phyloP scores from a whole-genome alignment of 2,888 invertebrate species.

The Orthonychiurus folsomi region DNA sequence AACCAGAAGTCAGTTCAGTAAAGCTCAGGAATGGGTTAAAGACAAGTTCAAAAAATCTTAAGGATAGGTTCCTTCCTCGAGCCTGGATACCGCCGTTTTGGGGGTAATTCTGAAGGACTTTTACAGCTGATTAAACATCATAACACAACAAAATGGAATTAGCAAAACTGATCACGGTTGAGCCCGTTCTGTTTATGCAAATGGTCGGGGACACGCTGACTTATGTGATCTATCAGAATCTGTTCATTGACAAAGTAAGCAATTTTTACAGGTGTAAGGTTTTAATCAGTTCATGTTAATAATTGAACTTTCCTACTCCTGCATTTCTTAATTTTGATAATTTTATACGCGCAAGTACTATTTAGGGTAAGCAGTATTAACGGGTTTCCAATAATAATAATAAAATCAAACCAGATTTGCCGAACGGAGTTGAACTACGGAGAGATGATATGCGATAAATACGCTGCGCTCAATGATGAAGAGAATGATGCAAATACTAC shows the following conservation, averaged over 20 bases:
- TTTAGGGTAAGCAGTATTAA: no score
- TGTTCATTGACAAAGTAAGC: slow-evolving; percentile 40
- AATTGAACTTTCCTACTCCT: no score
- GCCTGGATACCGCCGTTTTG: background rate
- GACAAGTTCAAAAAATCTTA: background rate
- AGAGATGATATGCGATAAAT: slow-evolving; percentile 27
- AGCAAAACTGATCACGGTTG: slow-evolving; percentile 25
- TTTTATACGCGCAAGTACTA: no score
- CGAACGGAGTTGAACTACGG: slow-evolving; percentile 30
- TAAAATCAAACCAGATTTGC: slow-evolving; percentile 29
- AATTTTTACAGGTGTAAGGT: no score
- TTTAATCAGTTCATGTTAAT: background rate
- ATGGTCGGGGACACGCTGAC: slow-evolving; percentile 37
- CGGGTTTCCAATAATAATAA: background rate
- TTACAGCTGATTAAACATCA: no score
- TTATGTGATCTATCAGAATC: slow-evolving; percentile 39
- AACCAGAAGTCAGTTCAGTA: background rate
- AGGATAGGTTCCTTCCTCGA: background rate
- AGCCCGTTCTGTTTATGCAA: slow-evolving; percentile 38
- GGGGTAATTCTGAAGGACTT: no score
- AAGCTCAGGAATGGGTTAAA: background rate
- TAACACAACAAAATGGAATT: background rate
- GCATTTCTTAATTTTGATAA: no score
- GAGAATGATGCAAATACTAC: background rate
- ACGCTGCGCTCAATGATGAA: slow-evolving; percentile 19